Base-by-base conservation (phyloP, 2,797 vertebrate species). In the Anguilla anguilla region DNA sequence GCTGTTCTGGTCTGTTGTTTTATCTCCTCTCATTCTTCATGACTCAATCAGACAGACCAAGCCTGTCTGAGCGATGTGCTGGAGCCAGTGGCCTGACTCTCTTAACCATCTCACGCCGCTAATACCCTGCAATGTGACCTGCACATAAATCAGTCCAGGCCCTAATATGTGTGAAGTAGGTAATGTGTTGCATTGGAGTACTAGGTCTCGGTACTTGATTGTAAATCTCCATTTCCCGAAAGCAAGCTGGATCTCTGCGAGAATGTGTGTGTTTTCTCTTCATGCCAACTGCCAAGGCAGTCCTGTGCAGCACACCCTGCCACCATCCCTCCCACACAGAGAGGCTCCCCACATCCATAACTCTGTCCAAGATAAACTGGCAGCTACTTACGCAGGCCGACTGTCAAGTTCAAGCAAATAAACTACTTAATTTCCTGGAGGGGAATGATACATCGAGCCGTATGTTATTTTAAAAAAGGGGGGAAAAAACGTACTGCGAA, bases 141-240 rank as follows among this genome's bases (percentile, higher is more conserved):
- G 89, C 89, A 89, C 89, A 49, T 89, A 85, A 85, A 89, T 87
- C 57, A 86, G 86, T 35, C 83, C 67, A 83, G 89, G 77, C n/a
- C 64, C 85, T 84, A 82, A 88, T 87, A 67, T 85, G 61, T 85
- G 25, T 43, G 46, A 85, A 86, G 79, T 67, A 17, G 25, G 53
- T 79, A 79, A 57, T 61, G 77, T 61, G 25, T 22, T 81, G 67
- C 25, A 28, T 22, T 10, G 19, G 69, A 57, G 49, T 86, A 55
- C 25, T 39, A 28, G 25, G 31, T 51, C 53, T 49, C 43, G 67
- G n/a, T 85, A 25, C 61, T 46, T 57, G 64, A 46, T 46, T n/a
- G 46, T 55, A 39, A 53, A 53, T 46, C 17, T 31, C 25, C 39
- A 43, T 86, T 53, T 31, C 46, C 49, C 28, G 35, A 28, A 55